Base-by-base conservation (phyloP, 2,888 invertebrate species). In the Parapristionchus giblindavisi region DNA sequence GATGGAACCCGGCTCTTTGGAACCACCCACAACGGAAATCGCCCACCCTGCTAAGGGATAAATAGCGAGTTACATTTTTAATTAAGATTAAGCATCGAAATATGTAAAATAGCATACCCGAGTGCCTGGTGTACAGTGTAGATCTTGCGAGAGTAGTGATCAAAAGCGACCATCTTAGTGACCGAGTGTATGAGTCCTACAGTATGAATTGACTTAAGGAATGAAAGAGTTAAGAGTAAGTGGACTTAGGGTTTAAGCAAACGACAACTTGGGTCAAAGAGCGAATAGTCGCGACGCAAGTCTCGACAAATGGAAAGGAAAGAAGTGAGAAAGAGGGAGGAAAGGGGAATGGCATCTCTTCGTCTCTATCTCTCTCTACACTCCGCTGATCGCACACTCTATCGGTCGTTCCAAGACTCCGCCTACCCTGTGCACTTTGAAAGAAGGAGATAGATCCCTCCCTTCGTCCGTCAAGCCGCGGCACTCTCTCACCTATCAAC, bases 381-480 rank as follows among this genome's bases (percentile, higher is more conserved):
- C 43, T 60, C 60, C 60, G 21, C 43, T 65, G 63, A 65, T 65
- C 63, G 63, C 63, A 65, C 63, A 29, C 63, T 65, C 40, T 65
- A 40, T 65, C 63, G 27, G 21, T 21, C n/a, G n/a, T n/a, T 21
- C 5, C 27, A 17, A 40, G 5, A 32, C 63, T 43, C 63, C 63
- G 40, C 43, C 63, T n/a, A n/a, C 43, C 27, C 14, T 24, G 14
- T 65, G 63, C 63, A 65, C 63, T 65, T 65, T 65, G 63, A 61
- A 17, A 40, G 40, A 36, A 40, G 3, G 63, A 65, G 63, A 65
- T 17, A 43, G 27, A 29, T 43, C 17, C 43, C n/a, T 43, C 43
- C 43, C 17, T 17, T 43, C 43, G 8, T 17, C 27, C 29, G 6
- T 2, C 56, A 56, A 4, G 2, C 29, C 17, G n/a, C n/a, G n/a